A percentile compares a stretch with the other conserved stretches of the same genome.
These are phyloP conservation scores for Cercopithecus diana DNA, from an alignment of 2,797 vertebrate genomes.

Conservation along the genomic window DNA sequence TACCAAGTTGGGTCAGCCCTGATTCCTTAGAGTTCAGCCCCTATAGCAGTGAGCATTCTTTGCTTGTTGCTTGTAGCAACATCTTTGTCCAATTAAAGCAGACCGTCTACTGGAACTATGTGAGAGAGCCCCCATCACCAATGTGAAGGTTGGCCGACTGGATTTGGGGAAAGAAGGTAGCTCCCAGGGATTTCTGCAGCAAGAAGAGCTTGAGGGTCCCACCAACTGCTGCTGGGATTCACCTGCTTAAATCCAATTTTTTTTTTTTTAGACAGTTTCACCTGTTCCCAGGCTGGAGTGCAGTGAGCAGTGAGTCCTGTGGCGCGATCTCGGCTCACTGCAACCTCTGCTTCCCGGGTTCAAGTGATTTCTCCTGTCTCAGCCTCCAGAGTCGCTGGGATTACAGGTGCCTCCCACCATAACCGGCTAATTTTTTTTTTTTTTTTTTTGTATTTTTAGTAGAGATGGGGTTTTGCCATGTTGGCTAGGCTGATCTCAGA, in stretches of 20 bases:
- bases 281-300: too few relatives aligned
- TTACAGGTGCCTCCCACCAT: too few relatives aligned
- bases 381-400: too few relatives aligned
- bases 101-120: rapidly evolving
- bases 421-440: too few relatives aligned
- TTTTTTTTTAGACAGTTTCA: neutral
- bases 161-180: neutral
- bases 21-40: neutral
- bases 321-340: too few relatives aligned
- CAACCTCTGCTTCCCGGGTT: too few relatives aligned
- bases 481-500: too few relatives aligned
- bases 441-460: too few relatives aligned
- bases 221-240: neutral
- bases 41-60: neutral
- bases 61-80: neutral
- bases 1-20: neutral
- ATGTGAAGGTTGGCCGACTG: neutral
- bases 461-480: too few relatives aligned
- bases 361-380: too few relatives aligned
- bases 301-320: too few relatives aligned
- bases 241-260: neutral
- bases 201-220: neutral
- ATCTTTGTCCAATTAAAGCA: neutral
- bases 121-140: neutral
- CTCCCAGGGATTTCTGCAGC: neutral